Base-by-base conservation (phyloP, 2,797 vertebrate species). In the Alosa sapidissima region DNA sequence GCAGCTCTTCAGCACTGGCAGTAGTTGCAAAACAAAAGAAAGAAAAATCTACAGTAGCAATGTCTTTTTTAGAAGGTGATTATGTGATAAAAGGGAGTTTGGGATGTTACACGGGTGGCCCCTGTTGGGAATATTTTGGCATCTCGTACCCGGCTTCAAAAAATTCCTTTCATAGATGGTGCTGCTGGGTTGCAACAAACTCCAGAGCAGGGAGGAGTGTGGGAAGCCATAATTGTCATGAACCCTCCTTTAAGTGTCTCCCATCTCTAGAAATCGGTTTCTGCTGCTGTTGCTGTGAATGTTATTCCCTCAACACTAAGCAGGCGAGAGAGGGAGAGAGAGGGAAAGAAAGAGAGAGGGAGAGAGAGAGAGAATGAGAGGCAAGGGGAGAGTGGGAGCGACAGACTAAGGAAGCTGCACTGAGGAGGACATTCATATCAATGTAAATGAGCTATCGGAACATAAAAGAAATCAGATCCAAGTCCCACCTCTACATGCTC, bases 21-120 rank as follows among this genome's bases (percentile, higher is more conserved):
- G 91, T 89, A 93, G 90, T 90, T 93, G 87, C 87, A 90, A 91
- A 84, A 91, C 87, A 90, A 91, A 83, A 91, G 88, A 83, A 88
- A 78, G 60, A 86, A 83, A 47, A 88, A 82, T 94, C 87, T 93
- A 94, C 92, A 95, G 94, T 94, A 95, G 93, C 90, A 92, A 89
- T 78, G 86, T 89, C 83, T 85, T 88, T 84, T 82, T 86, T 78
- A 84, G 28, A 81, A 84, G 55, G 41, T 81, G 55, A 87, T 82
- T 60, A 60, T 83, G 89, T 91, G 85, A 81, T 75, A 55, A 83
- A 51, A 62, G 13, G 81, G 58, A 81, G 84, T 81, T 89, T 88
- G 86, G 24, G 21, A 33, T 45, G 33, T 21, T 48, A 41, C 13
- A 33, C 5, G 36, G 52, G 84, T 81, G 60, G 47, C 36, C 72